Evolutionary conservation across 2,888 invertebrate genomes (phyloP), one percentile per base, ranked within the genome.

Genomic region (Epirrhoe tristata): DNA sequence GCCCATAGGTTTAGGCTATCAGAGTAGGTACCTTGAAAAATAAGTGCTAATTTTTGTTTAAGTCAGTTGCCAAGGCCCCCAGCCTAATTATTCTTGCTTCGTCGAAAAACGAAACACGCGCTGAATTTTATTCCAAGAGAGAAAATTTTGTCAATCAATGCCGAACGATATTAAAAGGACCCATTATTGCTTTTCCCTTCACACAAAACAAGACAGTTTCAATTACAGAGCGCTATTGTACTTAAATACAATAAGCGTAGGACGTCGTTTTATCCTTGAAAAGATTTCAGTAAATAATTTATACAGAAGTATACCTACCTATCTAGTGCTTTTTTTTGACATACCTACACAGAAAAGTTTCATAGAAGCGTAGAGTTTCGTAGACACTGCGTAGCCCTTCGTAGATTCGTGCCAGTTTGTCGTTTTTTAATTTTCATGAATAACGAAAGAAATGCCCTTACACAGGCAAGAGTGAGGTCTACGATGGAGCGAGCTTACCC

Each of bases 351-450:
- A 24, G 24, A 34, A 34, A 5, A 34, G 6, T 34, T 48, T 48
- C 16, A 7, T 31, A 50, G 48, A 39, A 10, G 57, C 57, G 57
- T 58, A 58, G 58, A 14, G 16, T 2, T 58, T 58, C 16, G 58
- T 50, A 58, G 58, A 17, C 14, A 32, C 24, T 24, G 16, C 55
- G 55, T 34, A 53, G 53, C 53, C 6, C 12, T 39, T 17, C 55
- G 55, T 46, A 57, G 57, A 46, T 32, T 24, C 24, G 24, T 24
- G 24, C 24, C 24, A 24, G 24, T 24, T 24, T 24, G 24, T 24
- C 24, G n/a, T n/a, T n/a, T n/a, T n/a, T n/a, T n/a, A n/a, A n/a
- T n/a, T n/a, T n/a, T n/a, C n/a, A n/a, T n/a, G n/a, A n/a, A n/a
- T n/a, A n/a, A n/a, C n/a, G n/a, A n/a, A n/a, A n/a, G n/a, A n/a